Conservation (phyloP, 2,113 vertebrate species). For the Tragelaphus strepsiceros region DNA sequence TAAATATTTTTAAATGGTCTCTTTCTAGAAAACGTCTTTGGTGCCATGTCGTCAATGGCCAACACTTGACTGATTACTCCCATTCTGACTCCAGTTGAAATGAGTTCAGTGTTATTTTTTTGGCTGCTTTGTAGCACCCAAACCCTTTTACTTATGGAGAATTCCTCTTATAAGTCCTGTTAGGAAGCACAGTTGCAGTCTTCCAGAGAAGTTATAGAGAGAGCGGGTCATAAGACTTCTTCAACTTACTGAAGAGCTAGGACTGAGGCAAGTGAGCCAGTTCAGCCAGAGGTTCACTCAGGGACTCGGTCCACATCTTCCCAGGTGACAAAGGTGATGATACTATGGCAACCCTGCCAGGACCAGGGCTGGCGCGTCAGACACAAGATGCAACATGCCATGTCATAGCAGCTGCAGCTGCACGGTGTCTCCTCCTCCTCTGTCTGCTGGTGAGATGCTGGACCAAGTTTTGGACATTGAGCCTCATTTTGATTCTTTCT, state of each 20-base stretch:
- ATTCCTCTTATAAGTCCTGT: not conserved
- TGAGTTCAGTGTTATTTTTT: not conserved
- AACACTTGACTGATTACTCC: not conserved
- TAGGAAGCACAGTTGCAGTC: not conserved
- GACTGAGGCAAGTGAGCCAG: not conserved
- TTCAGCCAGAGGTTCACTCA: not conserved
- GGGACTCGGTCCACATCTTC: not conserved
- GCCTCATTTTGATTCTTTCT: not conserved
- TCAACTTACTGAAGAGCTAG: not conserved
- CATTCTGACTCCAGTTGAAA: not conserved
- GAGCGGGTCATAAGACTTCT: too few species aligned
- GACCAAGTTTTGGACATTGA: too few species aligned
- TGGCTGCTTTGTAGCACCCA: not conserved
- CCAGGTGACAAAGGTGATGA: not conserved
- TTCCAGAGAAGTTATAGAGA: not conserved
- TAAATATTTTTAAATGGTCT: not conserved
- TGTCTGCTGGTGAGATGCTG: not conserved
- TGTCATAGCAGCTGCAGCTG: not conserved
- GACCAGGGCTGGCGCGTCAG: not conserved
- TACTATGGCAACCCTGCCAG: not conserved
- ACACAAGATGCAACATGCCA: not conserved
- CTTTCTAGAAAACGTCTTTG: not conserved
- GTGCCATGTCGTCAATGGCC: not conserved
- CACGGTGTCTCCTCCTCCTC: not conserved
- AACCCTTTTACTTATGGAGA: not conserved